Evolutionary conservation across 1,140 invertebrate species (phyloP).

Genomic region (Ceratoteleas bidentatus): DNA sequence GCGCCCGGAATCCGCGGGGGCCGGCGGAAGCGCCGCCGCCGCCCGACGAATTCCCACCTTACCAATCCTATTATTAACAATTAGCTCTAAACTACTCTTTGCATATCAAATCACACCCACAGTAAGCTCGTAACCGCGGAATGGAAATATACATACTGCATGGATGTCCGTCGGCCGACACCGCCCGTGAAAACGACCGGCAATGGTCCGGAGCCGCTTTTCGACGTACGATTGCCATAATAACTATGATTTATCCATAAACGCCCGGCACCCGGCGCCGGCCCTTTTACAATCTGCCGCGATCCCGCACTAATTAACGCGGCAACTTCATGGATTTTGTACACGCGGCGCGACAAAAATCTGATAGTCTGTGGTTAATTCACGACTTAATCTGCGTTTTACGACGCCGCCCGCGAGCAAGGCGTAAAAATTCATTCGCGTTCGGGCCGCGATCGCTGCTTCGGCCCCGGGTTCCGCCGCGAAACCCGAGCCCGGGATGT

Average conservation of each 20-base stretch:
- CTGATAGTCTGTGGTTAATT: conserved; percentile 62
- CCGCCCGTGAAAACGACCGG: conserved; percentile 66
- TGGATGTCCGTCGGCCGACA: conserved; percentile 74
- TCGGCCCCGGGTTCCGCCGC: too few relatives aligned
- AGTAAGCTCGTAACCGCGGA: conserved; percentile 78
- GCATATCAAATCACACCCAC: conserved; percentile 79
- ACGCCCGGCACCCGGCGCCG: conserved; percentile 32
- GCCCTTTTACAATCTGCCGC: conserved; percentile 51
- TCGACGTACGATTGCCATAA: conserved; percentile 66
- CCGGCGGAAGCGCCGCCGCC: conserved; percentile 55
- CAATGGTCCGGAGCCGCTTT: conserved; percentile 61
- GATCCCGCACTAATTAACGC: conserved; percentile 57
- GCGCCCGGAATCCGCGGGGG: conserved; percentile 64
- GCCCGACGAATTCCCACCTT: conserved; percentile 80
- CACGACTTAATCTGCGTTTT: conserved; percentile 62
- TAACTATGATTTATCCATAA: conserved; percentile 64
- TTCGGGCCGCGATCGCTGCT: too few relatives aligned
- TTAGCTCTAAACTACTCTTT: conserved; percentile 82
- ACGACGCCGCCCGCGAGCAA: conserved; percentile 37
- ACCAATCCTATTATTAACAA: conserved; percentile 82
- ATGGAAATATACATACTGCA: conserved; percentile 82
- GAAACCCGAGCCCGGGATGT: conserved; percentile 79
- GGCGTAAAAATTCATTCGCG: conserved; percentile 55
- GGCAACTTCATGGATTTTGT: conserved; percentile 60
- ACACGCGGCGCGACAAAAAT: conserved; percentile 49